Conservation (phyloP, 2,888 invertebrate genomes). For the Nymphalis urticae region DNA sequence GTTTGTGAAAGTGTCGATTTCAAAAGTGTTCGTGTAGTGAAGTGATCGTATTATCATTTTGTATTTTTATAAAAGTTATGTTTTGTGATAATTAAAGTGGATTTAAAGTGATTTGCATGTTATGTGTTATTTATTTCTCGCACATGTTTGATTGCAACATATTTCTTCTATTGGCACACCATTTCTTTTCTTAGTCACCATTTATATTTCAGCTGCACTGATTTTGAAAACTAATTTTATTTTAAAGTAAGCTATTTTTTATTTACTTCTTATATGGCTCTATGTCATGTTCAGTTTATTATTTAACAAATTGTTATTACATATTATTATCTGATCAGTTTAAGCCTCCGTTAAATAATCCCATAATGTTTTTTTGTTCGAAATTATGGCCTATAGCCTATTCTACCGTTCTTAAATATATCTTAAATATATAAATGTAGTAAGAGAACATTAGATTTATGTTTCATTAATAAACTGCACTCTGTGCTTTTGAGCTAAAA, state of each 20-base stretch:
- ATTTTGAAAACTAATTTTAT: slow-evolving; percentile 15
- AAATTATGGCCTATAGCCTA: too few relatives aligned
- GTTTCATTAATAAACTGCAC: too few relatives aligned
- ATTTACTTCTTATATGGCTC: too few relatives aligned
- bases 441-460: too few relatives aligned
- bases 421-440: too few relatives aligned
- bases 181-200: slow-evolving; percentile 3
- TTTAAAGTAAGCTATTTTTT: background rate
- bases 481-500: too few relatives aligned
- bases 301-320: too few relatives aligned
- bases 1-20: background rate
- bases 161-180: slow-evolving; percentile 9
- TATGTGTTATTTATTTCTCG: slow-evolving; percentile 3
- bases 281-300: too few relatives aligned
- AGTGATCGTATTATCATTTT: slow-evolving; percentile 41
- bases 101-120: background rate
- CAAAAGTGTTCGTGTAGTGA: background rate
- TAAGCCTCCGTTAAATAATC: too few relatives aligned
- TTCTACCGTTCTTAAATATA: too few relatives aligned
- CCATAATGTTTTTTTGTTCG: too few relatives aligned
- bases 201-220: slow-evolving; percentile 33
- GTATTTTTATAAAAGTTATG: slow-evolving; percentile 34
- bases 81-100: slow-evolving; percentile 7
- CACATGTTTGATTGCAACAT: background rate
- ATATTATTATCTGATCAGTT: too few relatives aligned